These are phyloP conservation scores for Bubo scandiacus DNA, from an alignment of 2,113 vertebrate species.

Conservation along the genomic window DNA sequence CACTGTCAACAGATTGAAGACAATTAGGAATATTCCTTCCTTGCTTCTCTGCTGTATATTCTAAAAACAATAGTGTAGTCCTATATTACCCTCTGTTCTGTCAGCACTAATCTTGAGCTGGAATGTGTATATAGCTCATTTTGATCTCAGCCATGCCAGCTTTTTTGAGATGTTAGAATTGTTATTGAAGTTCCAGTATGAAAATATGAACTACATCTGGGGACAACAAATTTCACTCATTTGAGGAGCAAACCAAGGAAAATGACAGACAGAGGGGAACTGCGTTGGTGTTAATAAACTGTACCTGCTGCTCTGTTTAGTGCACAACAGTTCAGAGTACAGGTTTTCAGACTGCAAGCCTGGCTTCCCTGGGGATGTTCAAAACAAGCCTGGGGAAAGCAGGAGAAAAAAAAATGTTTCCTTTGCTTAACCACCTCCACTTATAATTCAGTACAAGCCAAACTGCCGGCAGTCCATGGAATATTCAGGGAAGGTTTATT, in stretches of 20 bases:
- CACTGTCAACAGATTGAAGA: not conserved
- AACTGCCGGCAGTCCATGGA: not conserved
- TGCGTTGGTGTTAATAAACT: not conserved
- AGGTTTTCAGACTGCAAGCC: not conserved
- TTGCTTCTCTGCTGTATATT: not conserved
- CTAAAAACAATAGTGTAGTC: not conserved
- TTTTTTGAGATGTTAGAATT: not conserved
- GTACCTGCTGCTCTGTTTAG: not conserved
- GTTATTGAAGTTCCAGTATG: not conserved
- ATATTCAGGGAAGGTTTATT: not conserved
- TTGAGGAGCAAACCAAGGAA: not conserved
- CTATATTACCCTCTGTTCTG: not conserved
- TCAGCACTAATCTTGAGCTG: not conserved
- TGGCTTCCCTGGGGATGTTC: not conserved
- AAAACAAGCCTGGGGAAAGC: not conserved
- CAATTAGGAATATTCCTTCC: not conserved
- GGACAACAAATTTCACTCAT: not conserved
- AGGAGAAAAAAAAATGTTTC: not conserved
- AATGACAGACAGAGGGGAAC: not conserved
- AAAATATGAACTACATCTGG: not conserved
- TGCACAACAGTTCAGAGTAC: not conserved
- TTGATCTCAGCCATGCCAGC: not conserved
- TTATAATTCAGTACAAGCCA: not conserved
- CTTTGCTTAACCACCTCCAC: not conserved
- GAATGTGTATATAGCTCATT: not conserved